Evolutionary conservation across 2,888 invertebrate species (phyloP).

Genomic region (Chrysotoxum bicinctum): DNA sequence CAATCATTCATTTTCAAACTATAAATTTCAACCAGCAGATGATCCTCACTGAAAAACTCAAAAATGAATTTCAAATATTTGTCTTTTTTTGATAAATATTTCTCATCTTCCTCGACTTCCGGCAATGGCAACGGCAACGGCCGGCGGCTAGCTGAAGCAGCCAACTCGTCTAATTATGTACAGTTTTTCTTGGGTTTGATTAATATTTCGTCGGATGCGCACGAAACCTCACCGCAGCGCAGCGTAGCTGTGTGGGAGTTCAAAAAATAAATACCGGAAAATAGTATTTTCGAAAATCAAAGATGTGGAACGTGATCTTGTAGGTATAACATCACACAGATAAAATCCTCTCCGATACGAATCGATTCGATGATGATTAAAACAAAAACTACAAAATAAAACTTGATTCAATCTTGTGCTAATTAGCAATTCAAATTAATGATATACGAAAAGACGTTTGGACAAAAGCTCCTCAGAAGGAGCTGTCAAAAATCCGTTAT

Average conservation of each 20-base stretch:
- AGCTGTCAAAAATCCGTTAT: conserved; percentile 39
- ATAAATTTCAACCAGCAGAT: conserved; percentile 11
- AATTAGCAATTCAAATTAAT: conserved; percentile 49
- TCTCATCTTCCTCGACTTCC: conserved; percentile 57
- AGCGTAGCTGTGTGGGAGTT: conserved; percentile 16
- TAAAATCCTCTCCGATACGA: background rate
- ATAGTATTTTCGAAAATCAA: conserved; percentile 23
- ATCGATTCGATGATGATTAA: conserved; percentile 38
- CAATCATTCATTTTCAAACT: conserved; percentile 35
- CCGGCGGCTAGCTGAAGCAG: conserved; percentile 25
- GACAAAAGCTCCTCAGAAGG: conserved; percentile 5
- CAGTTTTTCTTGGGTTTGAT: conserved; percentile 27
- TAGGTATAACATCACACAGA: background rate
- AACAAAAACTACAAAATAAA: background rate
- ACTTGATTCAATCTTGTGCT: conserved; percentile 16
- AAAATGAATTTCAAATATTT: background rate
- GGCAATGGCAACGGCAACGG: conserved; percentile 4
- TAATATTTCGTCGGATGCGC: conserved; percentile 23
- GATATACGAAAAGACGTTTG: background rate
- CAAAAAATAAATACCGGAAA: conserved; percentile 30
- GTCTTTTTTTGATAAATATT: conserved; percentile 35
- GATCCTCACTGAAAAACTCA: background rate
- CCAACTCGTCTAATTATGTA: conserved; percentile 31
- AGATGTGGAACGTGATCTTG: conserved; percentile 16
- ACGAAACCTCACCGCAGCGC: background rate